A percentile compares a stretch with the other conserved stretches of the same genome.
These are phyloP conservation scores for Pungitius pungitius DNA, from an alignment of 2,113 vertebrate genomes.

Conservation along the genomic window DNA sequence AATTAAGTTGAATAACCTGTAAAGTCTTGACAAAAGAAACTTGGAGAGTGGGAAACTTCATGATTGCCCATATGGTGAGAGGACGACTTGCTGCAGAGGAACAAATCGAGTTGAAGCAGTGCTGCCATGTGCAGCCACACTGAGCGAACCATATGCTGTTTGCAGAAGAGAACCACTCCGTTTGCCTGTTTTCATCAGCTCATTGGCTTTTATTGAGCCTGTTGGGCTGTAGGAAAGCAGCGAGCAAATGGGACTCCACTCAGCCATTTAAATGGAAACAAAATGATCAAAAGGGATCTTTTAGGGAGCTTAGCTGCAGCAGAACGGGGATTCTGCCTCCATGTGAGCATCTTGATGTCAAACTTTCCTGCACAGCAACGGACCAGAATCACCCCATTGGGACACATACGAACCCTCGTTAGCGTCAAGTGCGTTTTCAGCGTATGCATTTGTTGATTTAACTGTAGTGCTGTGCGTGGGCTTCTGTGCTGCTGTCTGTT, in stretches of 20 bases:
- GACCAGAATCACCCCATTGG: constrained; percentile 30
- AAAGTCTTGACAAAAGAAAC: constrained; percentile 55
- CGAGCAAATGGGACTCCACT: constrained; percentile 68
- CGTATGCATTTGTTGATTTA: constrained; percentile 45
- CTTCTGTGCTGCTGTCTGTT: constrained; percentile 31
- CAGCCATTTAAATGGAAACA: constrained; percentile 78
- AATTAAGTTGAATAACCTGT: too few relatives aligned
- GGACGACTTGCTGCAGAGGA: constrained; percentile 56
- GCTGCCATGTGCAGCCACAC: constrained; percentile 59
- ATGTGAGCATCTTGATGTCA: constrained; percentile 46
- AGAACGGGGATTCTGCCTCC: constrained; percentile 60
- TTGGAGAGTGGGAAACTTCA: constrained; percentile 60
- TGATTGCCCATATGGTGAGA: constrained; percentile 70
- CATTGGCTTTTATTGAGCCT: constrained; percentile 81
- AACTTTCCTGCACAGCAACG: constrained; percentile 51
- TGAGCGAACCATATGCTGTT: constrained; percentile 72
- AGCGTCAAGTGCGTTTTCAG: constrained; percentile 36
- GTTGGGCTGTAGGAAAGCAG: constrained; percentile 69
- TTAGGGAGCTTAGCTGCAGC: constrained; percentile 63
- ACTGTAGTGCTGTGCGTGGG: constrained; percentile 34
- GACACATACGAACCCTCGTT: constrained; percentile 52
- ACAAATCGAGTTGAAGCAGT: constrained; percentile 61
- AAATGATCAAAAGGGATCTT: constrained; percentile 79
- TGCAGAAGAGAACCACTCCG: constrained; percentile 59
- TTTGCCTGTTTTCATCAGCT: constrained; percentile 69